Evolutionary conservation across 2,797 vertebrate species (phyloP), one percentile per base, ranked within the genome.

Genomic region (Crypturellus tataupa): DNA sequence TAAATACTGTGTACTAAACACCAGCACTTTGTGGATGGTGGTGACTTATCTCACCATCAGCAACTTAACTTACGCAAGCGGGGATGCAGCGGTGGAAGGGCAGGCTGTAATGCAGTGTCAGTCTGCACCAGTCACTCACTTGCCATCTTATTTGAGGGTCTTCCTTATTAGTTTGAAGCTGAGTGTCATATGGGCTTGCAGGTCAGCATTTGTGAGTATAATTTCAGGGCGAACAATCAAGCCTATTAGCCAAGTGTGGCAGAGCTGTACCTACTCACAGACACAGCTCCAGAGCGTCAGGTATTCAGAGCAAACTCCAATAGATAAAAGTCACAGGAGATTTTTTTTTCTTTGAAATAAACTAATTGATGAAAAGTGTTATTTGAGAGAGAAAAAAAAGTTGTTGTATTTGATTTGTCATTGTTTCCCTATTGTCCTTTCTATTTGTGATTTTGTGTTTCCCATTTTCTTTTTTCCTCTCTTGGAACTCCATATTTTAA

Each of bases 1-100:
- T 94, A 97, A 96, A 93, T 70, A 92, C 80, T 85, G 79, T 95
- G 13, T 35, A 80, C 85, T 18, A 51, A 84, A 94, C 51, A 75
- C 46, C 42, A 17, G 92, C 51, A 18, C 77, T 71, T 80, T 37
- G 83, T 91, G 67, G 27, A 80, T 82, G 59, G 81, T 37, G 8
- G 7, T 71, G 87, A 56, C 82, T 91, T 62, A 14, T 40, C 72
- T 63, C 17, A 2, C 60, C 8, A 8, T 89, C 67, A 79, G n/a
- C 40, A 1, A 10, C 0, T 5, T 53, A 10, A 67, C 44, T 77
- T 3, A 12, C 23, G 35, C 0, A 12, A 39, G 37, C 1, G 14
- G 67, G 65, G 77, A 17, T 24, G 75, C 59, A 51, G 42, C 14
- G 16, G 71, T 27, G 62, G 37, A 59, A 62, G 2, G 3, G 70